Conservation (phyloP, 2,113 vertebrate species). For the Globicephala melas region DNA sequence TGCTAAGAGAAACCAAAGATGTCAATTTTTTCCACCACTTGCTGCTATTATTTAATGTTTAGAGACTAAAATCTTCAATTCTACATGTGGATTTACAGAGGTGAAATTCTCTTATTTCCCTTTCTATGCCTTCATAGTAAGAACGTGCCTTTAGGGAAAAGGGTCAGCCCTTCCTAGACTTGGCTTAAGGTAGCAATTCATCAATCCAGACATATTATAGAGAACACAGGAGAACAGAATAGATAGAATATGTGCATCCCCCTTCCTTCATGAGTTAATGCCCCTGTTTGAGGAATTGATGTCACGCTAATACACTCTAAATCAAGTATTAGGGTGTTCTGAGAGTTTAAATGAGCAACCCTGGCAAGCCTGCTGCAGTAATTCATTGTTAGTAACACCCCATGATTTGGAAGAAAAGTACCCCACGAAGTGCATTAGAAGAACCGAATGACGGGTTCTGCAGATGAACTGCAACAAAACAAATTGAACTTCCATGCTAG, state of each 20-base stretch:
- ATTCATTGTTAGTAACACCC: too few relatives aligned
- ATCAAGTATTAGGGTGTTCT: not conserved
- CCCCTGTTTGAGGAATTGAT: too few relatives aligned
- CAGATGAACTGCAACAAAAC: not conserved
- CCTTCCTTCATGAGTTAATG: not conserved
- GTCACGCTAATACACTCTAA: not conserved
- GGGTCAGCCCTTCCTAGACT: not conserved
- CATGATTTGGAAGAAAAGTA: not conserved
- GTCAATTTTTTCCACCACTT: not conserved
- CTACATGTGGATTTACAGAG: not conserved
- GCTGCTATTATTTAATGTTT: not conserved
- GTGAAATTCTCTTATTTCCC: not conserved
- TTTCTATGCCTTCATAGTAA: not conserved
- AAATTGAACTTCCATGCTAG: too few relatives aligned
- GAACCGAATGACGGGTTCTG: rapidly evolving
- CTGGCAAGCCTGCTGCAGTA: not conserved
- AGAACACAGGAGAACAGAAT: not conserved
- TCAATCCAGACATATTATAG: not conserved
- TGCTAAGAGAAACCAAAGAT: not conserved
- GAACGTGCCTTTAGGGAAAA: not conserved
- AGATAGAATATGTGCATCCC: not conserved
- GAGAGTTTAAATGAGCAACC: not conserved
- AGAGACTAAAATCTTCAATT: not conserved
- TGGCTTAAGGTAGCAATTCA: not conserved
- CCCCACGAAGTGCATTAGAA: rapidly evolving